These are phyloP conservation scores for Girardinichthys multiradiatus DNA, from an alignment of 2,113 vertebrate genomes.

Conservation along the genomic window DNA sequence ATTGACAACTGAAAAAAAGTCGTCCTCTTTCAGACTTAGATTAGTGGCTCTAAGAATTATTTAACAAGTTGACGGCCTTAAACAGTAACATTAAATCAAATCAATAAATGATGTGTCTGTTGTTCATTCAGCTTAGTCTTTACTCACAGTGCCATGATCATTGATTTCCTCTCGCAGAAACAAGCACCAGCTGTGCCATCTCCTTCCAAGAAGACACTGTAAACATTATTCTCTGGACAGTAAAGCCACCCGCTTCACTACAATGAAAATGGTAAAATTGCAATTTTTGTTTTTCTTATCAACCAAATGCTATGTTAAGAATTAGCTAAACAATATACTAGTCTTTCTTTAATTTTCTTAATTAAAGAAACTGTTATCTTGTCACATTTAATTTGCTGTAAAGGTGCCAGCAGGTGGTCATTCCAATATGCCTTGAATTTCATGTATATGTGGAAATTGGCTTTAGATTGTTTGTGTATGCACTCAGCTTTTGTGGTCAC, in stretches of 20 bases:
- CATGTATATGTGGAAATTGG: constrained; percentile 33
- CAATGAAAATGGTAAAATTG: constrained; percentile 62
- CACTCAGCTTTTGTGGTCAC: constrained; percentile 26
- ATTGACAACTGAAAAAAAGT: neutral
- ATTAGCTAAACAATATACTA: neutral
- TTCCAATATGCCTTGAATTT: constrained; percentile 16
- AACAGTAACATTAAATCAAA: no score
- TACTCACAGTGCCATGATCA: neutral
- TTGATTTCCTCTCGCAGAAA: constrained; percentile 3
- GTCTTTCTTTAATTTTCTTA: neutral
- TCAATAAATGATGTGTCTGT: no score
- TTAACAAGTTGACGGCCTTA: no score
- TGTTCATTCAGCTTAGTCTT: neutral
- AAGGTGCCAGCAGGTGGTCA: constrained; percentile 15
- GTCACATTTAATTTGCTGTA: constrained; percentile 35
- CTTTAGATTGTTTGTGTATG: constrained; percentile 9
- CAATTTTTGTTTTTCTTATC: neutral
- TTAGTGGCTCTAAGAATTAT: neutral
- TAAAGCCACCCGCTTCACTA: constrained; percentile 11
- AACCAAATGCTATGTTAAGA: neutral
- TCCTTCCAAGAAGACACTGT: constrained; percentile 14
- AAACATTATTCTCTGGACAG: constrained; percentile 22
- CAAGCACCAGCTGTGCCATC: constrained; percentile 19
- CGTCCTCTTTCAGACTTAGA: neutral
- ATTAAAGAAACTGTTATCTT: neutral